Conservation (phyloP, 2,888 invertebrate genomes). For the Tenodera sinensis region DNA sequence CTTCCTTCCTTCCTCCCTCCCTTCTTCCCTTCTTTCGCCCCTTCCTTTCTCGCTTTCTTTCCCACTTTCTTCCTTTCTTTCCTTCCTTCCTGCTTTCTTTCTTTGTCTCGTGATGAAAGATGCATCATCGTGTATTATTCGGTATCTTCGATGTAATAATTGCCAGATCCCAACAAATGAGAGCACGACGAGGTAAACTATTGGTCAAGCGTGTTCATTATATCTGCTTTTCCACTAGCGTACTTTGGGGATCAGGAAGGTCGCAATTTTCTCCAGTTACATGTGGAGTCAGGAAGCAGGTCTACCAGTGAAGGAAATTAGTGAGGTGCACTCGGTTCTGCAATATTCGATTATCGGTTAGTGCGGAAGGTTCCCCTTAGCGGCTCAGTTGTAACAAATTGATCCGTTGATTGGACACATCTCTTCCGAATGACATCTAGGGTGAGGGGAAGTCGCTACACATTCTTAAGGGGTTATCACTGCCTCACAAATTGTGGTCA, state of each 20-base stretch:
- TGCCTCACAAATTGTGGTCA: neutral
- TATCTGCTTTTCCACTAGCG: neutral
- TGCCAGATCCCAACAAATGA: neutral
- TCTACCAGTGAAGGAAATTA: too few species aligned
- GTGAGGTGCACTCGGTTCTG: neutral
- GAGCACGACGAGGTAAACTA: neutral
- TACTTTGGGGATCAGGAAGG: too few species aligned
- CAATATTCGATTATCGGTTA: neutral
- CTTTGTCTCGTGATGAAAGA: too few species aligned
- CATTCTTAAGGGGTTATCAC: neutral
- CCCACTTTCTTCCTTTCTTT: too few species aligned
- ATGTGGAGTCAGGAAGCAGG: too few species aligned
- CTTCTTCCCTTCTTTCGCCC: too few species aligned
- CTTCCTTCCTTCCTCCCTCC: too few species aligned
- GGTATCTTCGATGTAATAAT: too few species aligned
- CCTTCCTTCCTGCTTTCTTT: too few species aligned
- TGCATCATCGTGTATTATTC: too few species aligned
- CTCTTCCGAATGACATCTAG: neutral
- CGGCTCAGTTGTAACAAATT: slow-evolving; percentile 4
- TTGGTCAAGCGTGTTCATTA: neutral
- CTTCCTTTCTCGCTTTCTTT: too few species aligned
- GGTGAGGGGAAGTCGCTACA: neutral
- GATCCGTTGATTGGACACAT: slow-evolving; percentile 7
- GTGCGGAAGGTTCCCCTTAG: neutral
- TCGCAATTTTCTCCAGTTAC: too few species aligned